Evolutionary conservation across 2,113 vertebrate species (phyloP), one percentile per base, ranked within the genome.

Genomic region (Aegotheles bennettii): DNA sequence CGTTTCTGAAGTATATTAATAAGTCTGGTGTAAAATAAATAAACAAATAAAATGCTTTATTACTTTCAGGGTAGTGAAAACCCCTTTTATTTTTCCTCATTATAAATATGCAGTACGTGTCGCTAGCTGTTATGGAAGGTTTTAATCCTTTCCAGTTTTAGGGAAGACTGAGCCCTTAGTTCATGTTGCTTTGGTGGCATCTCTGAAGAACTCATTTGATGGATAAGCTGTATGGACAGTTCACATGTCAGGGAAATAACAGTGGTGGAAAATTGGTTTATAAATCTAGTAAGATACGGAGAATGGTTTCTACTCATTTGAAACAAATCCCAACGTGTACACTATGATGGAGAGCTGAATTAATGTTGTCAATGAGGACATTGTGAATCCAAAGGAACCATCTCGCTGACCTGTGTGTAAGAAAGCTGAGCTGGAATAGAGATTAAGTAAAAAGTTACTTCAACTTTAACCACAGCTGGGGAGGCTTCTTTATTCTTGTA

Each of bases 301-400:
- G 51, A 93, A 87, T 42, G n/a, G 28, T 90, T 95, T 90, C 85
- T 89, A 78, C 29, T 89, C 28, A 89, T 74, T 96, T 93, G 94
- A 84, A 96, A 71, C 36, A 68, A 97, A 90, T 90, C 81, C 73
- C 40, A 51, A 0, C 50, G 57, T 64, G 63, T 88, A 90, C 90
- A 48, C 29, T 16, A 10, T 38, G 47, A 47, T 3, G 1, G 68
- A 88, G n/a, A 78, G 16, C 28, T 64, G 51, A 92, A 93, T 90
- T 94, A 36, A 60, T 90, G 65, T 76, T 93, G 85, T 84, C 68
- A 71, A 57, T 28, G 65, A 78, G 59, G 68, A 70, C 42, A 77
- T 48, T 83, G 54, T 83, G 54, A 67, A 73, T 77, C 84, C 35
- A 38, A 43, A 87, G 65, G 20, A 40, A 61, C 40, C 1, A 0